Base-by-base conservation (phyloP, 2,797 vertebrate species). In the Pangasius larnaudii region DNA sequence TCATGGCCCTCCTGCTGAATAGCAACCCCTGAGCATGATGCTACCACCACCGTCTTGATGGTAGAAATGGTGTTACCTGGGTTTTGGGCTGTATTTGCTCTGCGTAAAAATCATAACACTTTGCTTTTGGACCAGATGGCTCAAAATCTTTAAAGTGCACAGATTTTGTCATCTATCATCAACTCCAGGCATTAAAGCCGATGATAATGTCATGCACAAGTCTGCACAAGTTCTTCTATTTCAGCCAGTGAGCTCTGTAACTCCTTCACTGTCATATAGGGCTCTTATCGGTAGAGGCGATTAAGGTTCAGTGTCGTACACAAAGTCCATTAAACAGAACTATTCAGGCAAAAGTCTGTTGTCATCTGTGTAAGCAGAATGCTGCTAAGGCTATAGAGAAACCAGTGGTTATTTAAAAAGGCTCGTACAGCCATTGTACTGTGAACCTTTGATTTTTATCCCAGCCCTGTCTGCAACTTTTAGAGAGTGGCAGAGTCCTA, bases 401-500 rank as follows among this genome's bases (percentile, higher is more conserved):
- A 39, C 5, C 19, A 39, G 53, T 59, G 0, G 3, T 27, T 42
- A 42, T 63, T 82, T 49, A 1, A 83, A 83, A 85, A 53, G n/a
- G 49, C n/a, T 27, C 51, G n/a, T 13, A 53, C 33, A 59, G 6
- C 7, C 33, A 61, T 59, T 27, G 14, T 53, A 51, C 18, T 84
- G 42, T 84, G 24, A 67, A 49, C 30, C 13, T 65, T 74, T 19
- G 5, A 22, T 51, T 79, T 46, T 63, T 9, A 58, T 33, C 22
- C 51, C 33, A 24, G 8, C 7, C 3, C n/a, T 88, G 3, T 7
- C 39, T 10, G n/a, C 33, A 72, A 19, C 65, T 93, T 95, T 86
- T 91, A 99, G 98, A 96, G 92, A 96, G 94, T 71, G 96, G 97
- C 30, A 96, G 95, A 90, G 95, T 99, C 74, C 97, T 97, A 89